Evolutionary conservation across 1,140 invertebrate species (phyloP), one percentile per base, ranked within the genome.

Genomic region (Sminthurinus signatus): DNA sequence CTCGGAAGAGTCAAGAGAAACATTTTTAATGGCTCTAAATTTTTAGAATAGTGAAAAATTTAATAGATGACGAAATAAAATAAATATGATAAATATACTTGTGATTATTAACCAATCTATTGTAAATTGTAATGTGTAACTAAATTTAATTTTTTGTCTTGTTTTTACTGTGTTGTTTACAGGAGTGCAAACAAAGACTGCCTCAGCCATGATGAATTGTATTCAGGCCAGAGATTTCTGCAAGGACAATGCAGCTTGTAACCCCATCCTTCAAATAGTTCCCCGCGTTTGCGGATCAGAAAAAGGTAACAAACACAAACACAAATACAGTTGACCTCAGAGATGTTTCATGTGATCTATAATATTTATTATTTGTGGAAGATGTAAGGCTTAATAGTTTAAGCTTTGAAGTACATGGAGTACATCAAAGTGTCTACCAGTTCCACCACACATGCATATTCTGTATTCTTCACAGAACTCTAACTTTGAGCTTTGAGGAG

Each of bases 231-330:
- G 88, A 66, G 86, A 91, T 75, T 80, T 89, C 28, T 93, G 89
- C 76, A 88, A 88, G 75, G 88, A 91, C 75, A 88, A 93, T 78
- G 81, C 86, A 31, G 89, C 88, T 62, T 93, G 89, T 79, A 88
- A 87, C 65, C 87, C 88, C 46, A 91, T 93, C 74, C 77, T 92
- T 73, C 88, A 91, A 79, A 89, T 91, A 69, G 91, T 92, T 73
- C 89, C 88, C 28, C 81, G 88, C 69, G 88, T 93, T 59, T 93
- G 89, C 76, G 89, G 89, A 55, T 86, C 87, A 55, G 89, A 91
- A 81, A 82, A 88, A 76, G 89, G 89, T 92, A 79, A 87, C 29
- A 36, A 15, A 5, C 5, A 36, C 32, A 36, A 36, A 19, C 4
- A 48, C 5, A 48, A 48, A 48, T 8, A 48, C 8, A 48, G 4